Percentiles rank a stretch among this genome's conserved stretches.
Conservation (phyloP, 2,888 invertebrate genomes). For the Mechanitis mazaeus region DNA sequence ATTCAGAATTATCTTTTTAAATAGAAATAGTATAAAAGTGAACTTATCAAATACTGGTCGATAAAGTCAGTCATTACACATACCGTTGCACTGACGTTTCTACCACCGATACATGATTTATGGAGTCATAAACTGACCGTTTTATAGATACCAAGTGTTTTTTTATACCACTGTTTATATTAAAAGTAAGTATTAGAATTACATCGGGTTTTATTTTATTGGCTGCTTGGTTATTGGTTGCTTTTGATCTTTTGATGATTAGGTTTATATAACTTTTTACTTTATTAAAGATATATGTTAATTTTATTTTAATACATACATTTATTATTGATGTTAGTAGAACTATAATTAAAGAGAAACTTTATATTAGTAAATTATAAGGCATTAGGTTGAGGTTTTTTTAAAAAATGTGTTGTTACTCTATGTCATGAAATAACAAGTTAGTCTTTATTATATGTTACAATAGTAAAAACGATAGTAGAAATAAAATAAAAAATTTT, state of each 20-base stretch:
- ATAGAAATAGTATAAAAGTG: not conserved
- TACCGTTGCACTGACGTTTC: constrained; percentile 30
- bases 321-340: not conserved
- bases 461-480: too few relatives aligned
- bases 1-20: not conserved
- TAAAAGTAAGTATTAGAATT: constrained; percentile 40
- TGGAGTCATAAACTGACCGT: constrained; percentile 59
- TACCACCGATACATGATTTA: constrained; percentile 64
- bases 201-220: constrained; percentile 39
- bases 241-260: constrained; percentile 14
- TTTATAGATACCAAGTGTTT: constrained; percentile 53
- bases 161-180: constrained; percentile 44
- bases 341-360: too few relatives aligned
- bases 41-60: not conserved
- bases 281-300: constrained; percentile 14
- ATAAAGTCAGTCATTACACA: constrained; percentile 4
- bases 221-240: constrained; percentile 16
- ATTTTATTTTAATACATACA: not conserved
- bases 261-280: constrained; percentile 14
- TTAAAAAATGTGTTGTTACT: too few relatives aligned
- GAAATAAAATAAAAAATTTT: too few relatives aligned
- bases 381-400: too few relatives aligned
- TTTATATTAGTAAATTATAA: too few relatives aligned
- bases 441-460: too few relatives aligned
- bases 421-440: too few relatives aligned